Evolutionary conservation across 1,140 invertebrate species (phyloP), one percentile per base, ranked within the genome.

Genomic region (Nilaparvata lugens): DNA sequence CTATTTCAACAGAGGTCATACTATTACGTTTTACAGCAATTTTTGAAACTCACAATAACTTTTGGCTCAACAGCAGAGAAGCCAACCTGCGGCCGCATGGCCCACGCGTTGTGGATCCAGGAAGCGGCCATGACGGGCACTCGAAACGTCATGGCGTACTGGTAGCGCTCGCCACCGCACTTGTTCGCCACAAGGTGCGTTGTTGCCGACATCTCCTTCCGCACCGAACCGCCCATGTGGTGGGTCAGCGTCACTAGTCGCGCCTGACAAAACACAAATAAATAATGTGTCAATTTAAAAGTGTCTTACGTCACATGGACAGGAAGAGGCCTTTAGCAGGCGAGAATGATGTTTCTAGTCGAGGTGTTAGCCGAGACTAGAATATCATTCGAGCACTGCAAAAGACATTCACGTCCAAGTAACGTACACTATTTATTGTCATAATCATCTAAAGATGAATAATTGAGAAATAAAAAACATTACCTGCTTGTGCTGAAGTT

Each of bases 151-250:
- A 89, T 85, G 52, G 95, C 94, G 73, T 89, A 90, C 69, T 83
- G 79, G 70, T 90, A 91, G 78, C 97, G 97, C 67, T 92, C 86
- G 61, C 94, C 93, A 43, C 84, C 84, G 68, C 86, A 87, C 69
- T 82, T 81, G 68, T 88, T 89, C 53, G 93, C 91, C 65, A 98
- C 90, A 42, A 98, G 79, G 79, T 97, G 94, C 52, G 94, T 97
- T 71, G 89, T 92, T 18, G 81, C 79, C 58, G 83, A 85, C 78
- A 93, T 86, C 66, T 95, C 91, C 75, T 89, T 91, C 52, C 92
- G 81, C 66, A 97, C 88, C 68, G 89, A 93, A n/a, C 93, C 94
- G 63, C 92, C 93, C 93, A 97, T 96, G 71, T 88, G 85, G 77
- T 96, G 93, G 64, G 96, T 88, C 70, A 91, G 79, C 67, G 85